Evolutionary conservation across 2,797 vertebrate species (phyloP).

Genomic region (Danio tinwini): DNA sequence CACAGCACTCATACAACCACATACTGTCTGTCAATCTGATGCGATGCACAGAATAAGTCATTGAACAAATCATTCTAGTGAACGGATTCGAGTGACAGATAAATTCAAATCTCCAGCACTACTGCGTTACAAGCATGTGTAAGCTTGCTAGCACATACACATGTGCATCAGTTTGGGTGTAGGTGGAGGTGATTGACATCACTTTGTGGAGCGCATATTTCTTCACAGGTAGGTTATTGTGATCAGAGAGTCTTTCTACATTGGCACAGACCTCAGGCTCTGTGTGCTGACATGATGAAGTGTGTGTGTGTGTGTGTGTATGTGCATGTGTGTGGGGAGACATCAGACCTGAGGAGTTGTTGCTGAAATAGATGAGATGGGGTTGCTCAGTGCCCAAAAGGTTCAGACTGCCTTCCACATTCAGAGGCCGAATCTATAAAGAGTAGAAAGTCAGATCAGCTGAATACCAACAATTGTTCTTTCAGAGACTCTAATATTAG

Average conservation of each 20-base stretch:
- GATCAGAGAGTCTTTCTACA: background rate
- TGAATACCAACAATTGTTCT: conserved; percentile 25
- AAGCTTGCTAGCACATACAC: background rate
- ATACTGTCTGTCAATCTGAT: background rate
- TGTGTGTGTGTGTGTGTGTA: too few relatives aligned
- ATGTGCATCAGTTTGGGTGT: background rate
- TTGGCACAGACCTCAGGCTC: background rate
- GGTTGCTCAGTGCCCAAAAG: conserved; percentile 89
- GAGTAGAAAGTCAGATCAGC: conserved; percentile 7
- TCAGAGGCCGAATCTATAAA: conserved; percentile 90
- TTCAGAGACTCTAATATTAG: background rate
- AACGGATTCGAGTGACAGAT: background rate
- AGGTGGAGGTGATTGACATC: conserved; percentile 9
- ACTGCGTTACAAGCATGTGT: background rate
- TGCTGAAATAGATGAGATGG: conserved; percentile 92
- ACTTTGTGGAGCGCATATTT: background rate
- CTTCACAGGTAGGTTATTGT: background rate
- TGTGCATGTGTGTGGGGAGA: background rate
- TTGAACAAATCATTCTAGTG: background rate
- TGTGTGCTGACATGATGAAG: background rate
- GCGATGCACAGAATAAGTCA: background rate
- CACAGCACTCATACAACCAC: background rate
- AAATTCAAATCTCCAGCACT: background rate
- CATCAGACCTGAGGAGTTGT: conserved; percentile 78
- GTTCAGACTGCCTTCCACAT: conserved; percentile 90